These are phyloP conservation scores for Willisornis vidua DNA, from an alignment of 2,113 vertebrate species.

Conservation along the genomic window DNA sequence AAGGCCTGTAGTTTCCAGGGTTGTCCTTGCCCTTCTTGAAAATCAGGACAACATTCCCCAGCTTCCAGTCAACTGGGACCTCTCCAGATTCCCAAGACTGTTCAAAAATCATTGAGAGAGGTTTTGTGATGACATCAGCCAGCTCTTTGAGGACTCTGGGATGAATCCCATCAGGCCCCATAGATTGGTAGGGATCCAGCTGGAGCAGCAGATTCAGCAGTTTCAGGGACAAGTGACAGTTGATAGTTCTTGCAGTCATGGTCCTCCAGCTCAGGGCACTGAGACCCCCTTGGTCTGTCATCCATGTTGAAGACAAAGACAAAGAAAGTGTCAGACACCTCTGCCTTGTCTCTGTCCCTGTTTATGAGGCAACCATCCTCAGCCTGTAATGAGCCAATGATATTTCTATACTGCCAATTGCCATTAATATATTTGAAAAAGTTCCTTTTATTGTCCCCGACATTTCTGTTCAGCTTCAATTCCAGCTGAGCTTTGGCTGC, in stretches of 20 bases:
- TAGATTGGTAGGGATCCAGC: background rate
- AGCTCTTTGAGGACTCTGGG: background rate
- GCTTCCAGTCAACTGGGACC: background rate
- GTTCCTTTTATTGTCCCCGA: too few relatives aligned
- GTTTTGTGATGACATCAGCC: background rate
- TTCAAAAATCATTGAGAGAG: background rate
- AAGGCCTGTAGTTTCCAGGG: background rate
- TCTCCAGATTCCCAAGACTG: background rate
- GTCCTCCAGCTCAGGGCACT: background rate
- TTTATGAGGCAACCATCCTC: too few relatives aligned
- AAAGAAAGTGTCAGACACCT: background rate
- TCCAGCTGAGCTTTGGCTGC: too few relatives aligned
- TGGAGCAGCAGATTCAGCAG: background rate
- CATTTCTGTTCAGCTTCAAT: too few relatives aligned
- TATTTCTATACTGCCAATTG: too few relatives aligned
- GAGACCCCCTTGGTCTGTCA: background rate
- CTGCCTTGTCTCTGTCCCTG: background rate
- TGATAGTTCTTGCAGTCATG: background rate
- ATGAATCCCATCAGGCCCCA: background rate
- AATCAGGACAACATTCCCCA: background rate
- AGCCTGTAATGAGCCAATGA: too few relatives aligned
- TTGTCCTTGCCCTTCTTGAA: background rate
- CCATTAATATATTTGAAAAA: too few relatives aligned
- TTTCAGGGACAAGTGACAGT: background rate
- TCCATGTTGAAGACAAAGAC: background rate